phyloP scores from a whole-genome alignment of 2,113 vertebrate species.

The Toxotes chatareus region DNA sequence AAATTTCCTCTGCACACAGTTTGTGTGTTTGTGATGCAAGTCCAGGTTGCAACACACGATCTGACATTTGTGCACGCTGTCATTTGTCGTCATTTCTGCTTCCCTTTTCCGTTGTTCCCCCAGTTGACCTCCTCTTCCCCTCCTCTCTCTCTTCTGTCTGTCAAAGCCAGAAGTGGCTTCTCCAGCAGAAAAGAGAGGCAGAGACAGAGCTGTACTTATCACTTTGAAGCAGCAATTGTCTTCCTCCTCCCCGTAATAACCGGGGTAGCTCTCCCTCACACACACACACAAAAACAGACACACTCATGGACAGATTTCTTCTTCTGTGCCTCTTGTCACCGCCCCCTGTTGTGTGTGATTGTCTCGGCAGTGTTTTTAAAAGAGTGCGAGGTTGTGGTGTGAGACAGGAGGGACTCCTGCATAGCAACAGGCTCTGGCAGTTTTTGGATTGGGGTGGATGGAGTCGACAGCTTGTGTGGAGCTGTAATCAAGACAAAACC shows the following conservation, averaged over 20 bases:
- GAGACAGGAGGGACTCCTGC: slow-evolving; percentile 32
- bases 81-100: background rate
- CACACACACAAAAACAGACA: slow-evolving; percentile 1
- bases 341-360: slow-evolving; percentile 39
- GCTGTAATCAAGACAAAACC: slow-evolving; percentile 3
- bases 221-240: slow-evolving; percentile 54
- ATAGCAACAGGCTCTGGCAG: slow-evolving; percentile 62
- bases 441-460: background rate
- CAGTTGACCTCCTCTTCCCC: slow-evolving; percentile 11
- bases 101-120: background rate
- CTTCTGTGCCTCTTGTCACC: slow-evolving; percentile 15
- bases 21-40: background rate
- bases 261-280: slow-evolving; percentile 3
- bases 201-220: slow-evolving; percentile 49
- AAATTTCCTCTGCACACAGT: background rate
- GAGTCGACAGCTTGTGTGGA: background rate
- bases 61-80: background rate
- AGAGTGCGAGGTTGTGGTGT: slow-evolving; percentile 8
- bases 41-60: background rate
- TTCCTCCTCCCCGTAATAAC: slow-evolving; percentile 56
- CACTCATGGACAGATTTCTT: slow-evolving; percentile 4
- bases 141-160: slow-evolving; percentile 1
- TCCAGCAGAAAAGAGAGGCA: slow-evolving; percentile 10
- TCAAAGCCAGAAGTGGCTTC: slow-evolving; percentile 27
- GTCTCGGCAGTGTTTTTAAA: slow-evolving; percentile 19